Base-by-base conservation (phyloP, 2,888 invertebrate species). In the Eristalinus aeneus region DNA sequence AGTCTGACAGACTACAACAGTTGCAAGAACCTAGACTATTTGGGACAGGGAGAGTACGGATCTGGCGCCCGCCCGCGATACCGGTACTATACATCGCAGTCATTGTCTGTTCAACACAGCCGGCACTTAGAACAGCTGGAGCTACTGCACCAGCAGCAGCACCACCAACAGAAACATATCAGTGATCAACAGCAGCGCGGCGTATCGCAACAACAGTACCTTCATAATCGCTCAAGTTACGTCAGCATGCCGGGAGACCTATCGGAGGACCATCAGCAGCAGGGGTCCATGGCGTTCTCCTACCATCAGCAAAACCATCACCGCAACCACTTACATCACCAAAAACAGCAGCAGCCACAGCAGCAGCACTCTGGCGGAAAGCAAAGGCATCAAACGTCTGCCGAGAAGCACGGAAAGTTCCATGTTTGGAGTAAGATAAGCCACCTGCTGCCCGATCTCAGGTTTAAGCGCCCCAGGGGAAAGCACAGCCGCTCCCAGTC, bases 401-500 rank as follows among this genome's bases (percentile, higher is more conserved):
- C 56, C 1, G 85, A 86, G 16, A 80, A 86, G 16, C 80, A 80
- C 9, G 75, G 74, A 0, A 87, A 86, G 53, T 76, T 78, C 46
- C 86, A 86, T 12, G 89, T 92, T 12, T 94, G 94, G 90, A 92
- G 93, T 80, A 94, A 94, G 89, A 91, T 94, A 1, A 93, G 93
- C n/a, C 93, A 93, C 72, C 96, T 97, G 95, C 92, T 97, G 72
- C 97, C 97, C 0, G 97, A 97, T 91, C 93, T 96, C 83, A 96
- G 97, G 91, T 93, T 97, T 69, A 92, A 91, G 68, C 81, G 90
- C 86, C 88, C 89, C 39, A 94, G 95, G 20, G 27, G 27, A 27
- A 96, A 96, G 90, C 94, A 97, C 89, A 95, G 95, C 91, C 94
- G 97, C 89, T 97, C 97, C 6, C 96, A 97, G 90, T 97, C 97